phyloP scores from a whole-genome alignment of 2,113 vertebrate species.

The Acanthisitta chloris region DNA sequence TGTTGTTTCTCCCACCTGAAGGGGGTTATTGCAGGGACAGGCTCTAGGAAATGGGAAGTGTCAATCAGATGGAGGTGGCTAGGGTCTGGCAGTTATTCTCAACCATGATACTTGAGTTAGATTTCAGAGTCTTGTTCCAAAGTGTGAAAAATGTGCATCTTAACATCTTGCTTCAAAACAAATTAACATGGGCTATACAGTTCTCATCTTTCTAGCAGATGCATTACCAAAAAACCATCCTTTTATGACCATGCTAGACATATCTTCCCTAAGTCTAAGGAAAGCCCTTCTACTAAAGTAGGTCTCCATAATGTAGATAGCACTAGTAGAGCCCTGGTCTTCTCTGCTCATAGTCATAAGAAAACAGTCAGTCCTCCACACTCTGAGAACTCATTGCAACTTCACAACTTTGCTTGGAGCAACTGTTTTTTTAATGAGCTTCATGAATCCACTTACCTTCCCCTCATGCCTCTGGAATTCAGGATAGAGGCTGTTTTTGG shows the following conservation, averaged over 20 bases:
- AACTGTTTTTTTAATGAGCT: background rate
- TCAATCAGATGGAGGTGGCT: background rate
- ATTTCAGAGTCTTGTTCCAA: background rate
- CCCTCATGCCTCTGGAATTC: background rate
- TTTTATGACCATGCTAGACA: background rate
- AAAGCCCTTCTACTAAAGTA: background rate
- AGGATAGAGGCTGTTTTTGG: background rate
- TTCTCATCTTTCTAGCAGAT: background rate
- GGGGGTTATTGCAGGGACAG: background rate
- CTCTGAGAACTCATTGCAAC: background rate
- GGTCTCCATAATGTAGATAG: background rate
- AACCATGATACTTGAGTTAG: background rate
- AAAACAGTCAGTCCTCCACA: background rate
- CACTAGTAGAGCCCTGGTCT: background rate
- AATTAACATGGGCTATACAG: background rate
- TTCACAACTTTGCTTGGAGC: background rate
- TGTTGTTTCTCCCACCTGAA: background rate
- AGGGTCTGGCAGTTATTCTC: background rate
- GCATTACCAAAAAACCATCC: fast-evolving
- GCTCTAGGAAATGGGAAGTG: background rate
- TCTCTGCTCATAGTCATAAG: background rate
- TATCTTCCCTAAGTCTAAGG: background rate
- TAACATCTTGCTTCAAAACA: background rate
- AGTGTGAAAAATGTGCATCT: background rate
- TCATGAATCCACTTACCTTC: background rate